Evolutionary conservation across 1,140 invertebrate species (phyloP).

Genomic region (Leptopilina boulardi): DNA sequence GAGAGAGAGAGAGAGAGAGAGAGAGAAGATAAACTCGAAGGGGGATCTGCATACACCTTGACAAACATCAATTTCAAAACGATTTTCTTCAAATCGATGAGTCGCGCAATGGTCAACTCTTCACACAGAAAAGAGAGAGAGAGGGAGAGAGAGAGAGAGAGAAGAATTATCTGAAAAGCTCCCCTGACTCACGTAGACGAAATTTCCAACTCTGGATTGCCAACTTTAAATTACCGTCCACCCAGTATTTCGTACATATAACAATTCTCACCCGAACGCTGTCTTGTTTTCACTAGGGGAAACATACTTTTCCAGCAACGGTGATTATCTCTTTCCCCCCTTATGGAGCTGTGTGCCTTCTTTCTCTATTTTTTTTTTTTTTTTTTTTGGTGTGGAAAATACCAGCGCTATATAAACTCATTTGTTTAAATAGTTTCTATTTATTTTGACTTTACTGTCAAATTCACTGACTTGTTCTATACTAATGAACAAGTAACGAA

Average conservation of each 20-base stretch:
- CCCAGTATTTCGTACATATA: neutral
- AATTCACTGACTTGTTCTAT: too few species aligned
- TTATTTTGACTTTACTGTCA: too few species aligned
- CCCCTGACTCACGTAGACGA: conserved; percentile 22
- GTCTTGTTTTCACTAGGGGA: conserved; percentile 11
- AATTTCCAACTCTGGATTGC: conserved; percentile 34
- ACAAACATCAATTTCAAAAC: conserved; percentile 34
- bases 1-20: too few species aligned
- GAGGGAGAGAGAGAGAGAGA: too few species aligned
- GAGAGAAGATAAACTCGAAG: conserved; percentile 33
- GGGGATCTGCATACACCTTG: conserved; percentile 3
- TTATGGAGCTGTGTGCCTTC: neutral
- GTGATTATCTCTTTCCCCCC: conserved; percentile 11
- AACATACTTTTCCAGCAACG: conserved; percentile 8
- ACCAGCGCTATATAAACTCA: neutral
- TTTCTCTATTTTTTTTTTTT: neutral
- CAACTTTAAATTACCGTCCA: conserved; percentile 33
- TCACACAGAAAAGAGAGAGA: neutral
- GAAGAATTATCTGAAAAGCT: conserved; percentile 2
- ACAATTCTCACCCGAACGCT: neutral
- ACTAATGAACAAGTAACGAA: too few species aligned
- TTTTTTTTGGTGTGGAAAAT: neutral
- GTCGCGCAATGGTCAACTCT: neutral
- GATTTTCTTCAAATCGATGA: neutral
- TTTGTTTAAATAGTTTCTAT: too few species aligned